phyloP scores from a whole-genome alignment of 2,113 vertebrate species.

The Gopherus evgoodei region DNA sequence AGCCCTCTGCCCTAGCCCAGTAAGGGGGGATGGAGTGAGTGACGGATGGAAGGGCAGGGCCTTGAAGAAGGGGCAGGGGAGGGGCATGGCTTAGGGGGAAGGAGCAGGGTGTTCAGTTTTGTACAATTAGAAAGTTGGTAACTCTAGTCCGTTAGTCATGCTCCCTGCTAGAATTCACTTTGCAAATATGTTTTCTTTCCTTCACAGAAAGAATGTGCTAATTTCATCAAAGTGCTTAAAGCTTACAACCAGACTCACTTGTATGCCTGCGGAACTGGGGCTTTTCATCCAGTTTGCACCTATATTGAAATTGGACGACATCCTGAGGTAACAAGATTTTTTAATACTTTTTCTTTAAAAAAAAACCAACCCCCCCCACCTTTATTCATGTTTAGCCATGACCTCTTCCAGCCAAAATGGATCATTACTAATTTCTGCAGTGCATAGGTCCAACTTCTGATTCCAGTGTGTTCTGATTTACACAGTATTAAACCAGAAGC shows the following conservation, averaged over 20 bases:
- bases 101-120: too few relatives aligned
- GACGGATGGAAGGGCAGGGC: too few relatives aligned
- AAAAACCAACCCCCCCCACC: background rate
- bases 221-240: slow-evolving; percentile 96
- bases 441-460: slow-evolving; percentile 26
- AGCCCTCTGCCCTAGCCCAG: too few relatives aligned
- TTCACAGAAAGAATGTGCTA: slow-evolving; percentile 96
- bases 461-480: slow-evolving; percentile 60
- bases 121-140: too few relatives aligned
- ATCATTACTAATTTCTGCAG: slow-evolving; percentile 25
- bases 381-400: background rate
- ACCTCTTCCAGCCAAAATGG: slow-evolving; percentile 3
- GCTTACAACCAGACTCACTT: slow-evolving; percentile 95
- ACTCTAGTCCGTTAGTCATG: background rate
- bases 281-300: slow-evolving; percentile 95
- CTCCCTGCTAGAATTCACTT: slow-evolving; percentile 52
- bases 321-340: slow-evolving; percentile 88
- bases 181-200: slow-evolving; percentile 27
- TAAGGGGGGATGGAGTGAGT: too few relatives aligned
- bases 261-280: slow-evolving; percentile 95
- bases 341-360: slow-evolving; percentile 13
- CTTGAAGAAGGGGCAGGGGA: too few relatives aligned
- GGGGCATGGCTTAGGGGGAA: too few relatives aligned
- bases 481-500: slow-evolving; percentile 5
- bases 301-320: slow-evolving; percentile 95